Conservation (phyloP, 2,888 invertebrate genomes). For the Ypsolopha scabrella region DNA sequence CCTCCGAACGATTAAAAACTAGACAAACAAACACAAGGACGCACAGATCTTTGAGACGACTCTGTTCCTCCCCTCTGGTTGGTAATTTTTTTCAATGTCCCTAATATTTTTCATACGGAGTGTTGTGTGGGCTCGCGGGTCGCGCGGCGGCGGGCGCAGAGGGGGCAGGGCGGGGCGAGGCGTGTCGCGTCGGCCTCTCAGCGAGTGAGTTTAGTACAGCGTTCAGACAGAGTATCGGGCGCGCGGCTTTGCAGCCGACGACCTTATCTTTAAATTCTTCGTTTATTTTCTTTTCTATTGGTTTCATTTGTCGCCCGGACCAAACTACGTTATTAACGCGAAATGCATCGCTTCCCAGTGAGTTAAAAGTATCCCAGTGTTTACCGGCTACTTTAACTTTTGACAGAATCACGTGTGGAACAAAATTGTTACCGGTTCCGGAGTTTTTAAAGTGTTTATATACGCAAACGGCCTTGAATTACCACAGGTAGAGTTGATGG, state of each 20-base stretch:
- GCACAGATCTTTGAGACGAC: constrained; percentile 21
- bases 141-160: constrained; percentile 34
- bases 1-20: constrained; percentile 19
- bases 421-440: constrained; percentile 63
- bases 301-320: constrained; percentile 61
- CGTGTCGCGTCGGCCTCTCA: constrained; percentile 53
- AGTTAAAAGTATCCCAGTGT: constrained; percentile 36
- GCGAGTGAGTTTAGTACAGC: constrained; percentile 61
- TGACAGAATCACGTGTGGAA: constrained; percentile 64
- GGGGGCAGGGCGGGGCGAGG: constrained; percentile 36
- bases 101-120: constrained; percentile 44
- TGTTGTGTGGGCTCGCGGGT: constrained; percentile 39
- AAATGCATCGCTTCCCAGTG: constrained; percentile 44
- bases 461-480: constrained; percentile 56
- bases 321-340: constrained; percentile 33
- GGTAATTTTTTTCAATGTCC: constrained; percentile 40
- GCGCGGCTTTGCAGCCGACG: constrained; percentile 63
- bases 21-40: constrained; percentile 22
- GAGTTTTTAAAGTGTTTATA: constrained; percentile 62
- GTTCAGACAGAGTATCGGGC: constrained; percentile 69
- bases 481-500: constrained; percentile 55
- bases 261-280: constrained; percentile 60
- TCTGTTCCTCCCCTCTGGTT: constrained; percentile 25
- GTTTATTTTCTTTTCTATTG: constrained; percentile 71
- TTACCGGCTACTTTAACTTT: constrained; percentile 40